Conservation (phyloP, 1,140 invertebrate genomes). For the Ooceraea biroi region DNA sequence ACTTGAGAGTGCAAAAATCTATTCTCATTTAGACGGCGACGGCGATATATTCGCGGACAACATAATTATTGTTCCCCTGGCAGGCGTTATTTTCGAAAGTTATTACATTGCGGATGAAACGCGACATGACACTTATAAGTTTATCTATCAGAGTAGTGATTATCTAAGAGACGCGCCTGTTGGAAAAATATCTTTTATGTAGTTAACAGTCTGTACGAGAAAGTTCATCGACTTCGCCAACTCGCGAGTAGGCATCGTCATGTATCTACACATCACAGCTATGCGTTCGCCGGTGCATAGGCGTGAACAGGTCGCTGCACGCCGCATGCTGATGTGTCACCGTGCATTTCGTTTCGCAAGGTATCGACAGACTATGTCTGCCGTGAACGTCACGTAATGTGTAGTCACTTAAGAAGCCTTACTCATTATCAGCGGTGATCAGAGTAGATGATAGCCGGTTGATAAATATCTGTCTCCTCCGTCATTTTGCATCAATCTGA, state of each 20-base stretch:
- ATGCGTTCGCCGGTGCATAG: conserved; percentile 67
- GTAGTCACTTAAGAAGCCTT: conserved; percentile 40
- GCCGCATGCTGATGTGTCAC: conserved; percentile 72
- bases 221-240: conserved; percentile 42
- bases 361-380: conserved; percentile 69
- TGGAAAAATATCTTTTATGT: not conserved
- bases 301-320: conserved; percentile 76
- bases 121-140: not conserved
- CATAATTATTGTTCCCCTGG: not conserved
- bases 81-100: not conserved
- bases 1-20: not conserved
- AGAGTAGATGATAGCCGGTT: not conserved
- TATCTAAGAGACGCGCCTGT: not conserved
- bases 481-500: not conserved
- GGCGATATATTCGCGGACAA: not conserved
- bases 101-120: not conserved
- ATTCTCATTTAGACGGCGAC: not conserved
- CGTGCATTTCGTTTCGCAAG: conserved; percentile 73
- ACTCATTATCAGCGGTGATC: conserved; percentile 32
- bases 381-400: conserved; percentile 62
- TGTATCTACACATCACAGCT: conserved; percentile 50
- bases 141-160: not conserved
- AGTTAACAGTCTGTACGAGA: not conserved
- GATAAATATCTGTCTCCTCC: not conserved
- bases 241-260: conserved; percentile 67